phyloP scores from a whole-genome alignment of 2,797 vertebrate genomes.

The Chloroceryle inda region DNA sequence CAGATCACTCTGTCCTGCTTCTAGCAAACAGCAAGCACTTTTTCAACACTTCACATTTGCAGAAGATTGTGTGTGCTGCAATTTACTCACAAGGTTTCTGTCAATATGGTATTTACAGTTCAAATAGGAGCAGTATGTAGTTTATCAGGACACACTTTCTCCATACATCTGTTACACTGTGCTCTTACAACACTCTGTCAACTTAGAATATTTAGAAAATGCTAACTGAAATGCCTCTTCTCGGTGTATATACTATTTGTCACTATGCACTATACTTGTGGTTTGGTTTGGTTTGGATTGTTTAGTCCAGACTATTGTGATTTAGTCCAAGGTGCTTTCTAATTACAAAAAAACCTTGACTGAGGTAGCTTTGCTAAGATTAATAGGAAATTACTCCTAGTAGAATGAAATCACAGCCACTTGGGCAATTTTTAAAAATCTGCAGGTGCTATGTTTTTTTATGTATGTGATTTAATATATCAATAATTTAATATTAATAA shows the following conservation, averaged over 20 bases:
- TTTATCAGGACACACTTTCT: not conserved
- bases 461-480: not conserved
- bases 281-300: not conserved
- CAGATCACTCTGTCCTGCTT: not conserved
- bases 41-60: not conserved
- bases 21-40: not conserved
- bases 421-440: not conserved
- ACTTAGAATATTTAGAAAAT: not conserved
- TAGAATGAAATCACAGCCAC: not conserved
- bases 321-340: not conserved
- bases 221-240: not conserved
- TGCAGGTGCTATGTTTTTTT: not conserved
- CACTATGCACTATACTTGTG: not conserved
- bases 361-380: not conserved
- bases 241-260: not conserved
- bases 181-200: not conserved
- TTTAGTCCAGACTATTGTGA: not conserved
- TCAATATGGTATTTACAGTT: conserved; percentile 43
- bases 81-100: conserved; percentile 22
- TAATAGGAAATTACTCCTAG: not conserved
- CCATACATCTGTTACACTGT: conserved; percentile 13
- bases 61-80: not conserved
- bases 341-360: not conserved
- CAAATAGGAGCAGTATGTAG: conserved; percentile 23
- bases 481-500: not conserved